Evolutionary conservation across 2,797 vertebrate genomes (phyloP).

Genomic region (Chromis chromis): DNA sequence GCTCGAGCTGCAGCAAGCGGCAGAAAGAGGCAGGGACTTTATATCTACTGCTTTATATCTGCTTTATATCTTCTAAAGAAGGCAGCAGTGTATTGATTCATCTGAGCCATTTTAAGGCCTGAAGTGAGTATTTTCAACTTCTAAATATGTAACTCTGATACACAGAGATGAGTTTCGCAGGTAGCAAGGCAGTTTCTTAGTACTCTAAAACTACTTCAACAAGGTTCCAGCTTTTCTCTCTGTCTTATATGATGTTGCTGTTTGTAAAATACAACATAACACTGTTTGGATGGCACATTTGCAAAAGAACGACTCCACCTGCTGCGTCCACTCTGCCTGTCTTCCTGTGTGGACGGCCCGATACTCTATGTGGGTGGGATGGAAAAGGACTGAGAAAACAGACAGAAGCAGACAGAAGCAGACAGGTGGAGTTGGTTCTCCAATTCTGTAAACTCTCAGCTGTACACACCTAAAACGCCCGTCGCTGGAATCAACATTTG

Average conservation of each 20-base stretch:
- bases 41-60: too few relatives aligned
- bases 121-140: too few relatives aligned
- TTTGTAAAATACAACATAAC: slow-evolving; percentile 3
- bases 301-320: slow-evolving; percentile 8
- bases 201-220: background rate
- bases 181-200: background rate
- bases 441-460: slow-evolving; percentile 4
- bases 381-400: slow-evolving; percentile 2
- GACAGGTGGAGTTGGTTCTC: slow-evolving; percentile 41
- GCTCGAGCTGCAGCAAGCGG: too few relatives aligned
- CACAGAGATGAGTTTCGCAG: too few relatives aligned
- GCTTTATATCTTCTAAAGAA: too few relatives aligned
- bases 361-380: slow-evolving; percentile 16
- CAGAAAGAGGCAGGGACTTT: too few relatives aligned
- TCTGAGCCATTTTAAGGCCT: too few relatives aligned
- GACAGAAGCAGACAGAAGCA: slow-evolving; percentile 9
- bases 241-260: background rate
- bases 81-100: too few relatives aligned
- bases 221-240: background rate
- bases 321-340: slow-evolving; percentile 3
- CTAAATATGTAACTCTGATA: too few relatives aligned
- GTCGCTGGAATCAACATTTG: slow-evolving; percentile 2
- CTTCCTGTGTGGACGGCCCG: slow-evolving; percentile 37
- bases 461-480: slow-evolving; percentile 12
- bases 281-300: background rate